phyloP scores from a whole-genome alignment of 1,140 invertebrate species.

The Protaetia brevitarsis region DNA sequence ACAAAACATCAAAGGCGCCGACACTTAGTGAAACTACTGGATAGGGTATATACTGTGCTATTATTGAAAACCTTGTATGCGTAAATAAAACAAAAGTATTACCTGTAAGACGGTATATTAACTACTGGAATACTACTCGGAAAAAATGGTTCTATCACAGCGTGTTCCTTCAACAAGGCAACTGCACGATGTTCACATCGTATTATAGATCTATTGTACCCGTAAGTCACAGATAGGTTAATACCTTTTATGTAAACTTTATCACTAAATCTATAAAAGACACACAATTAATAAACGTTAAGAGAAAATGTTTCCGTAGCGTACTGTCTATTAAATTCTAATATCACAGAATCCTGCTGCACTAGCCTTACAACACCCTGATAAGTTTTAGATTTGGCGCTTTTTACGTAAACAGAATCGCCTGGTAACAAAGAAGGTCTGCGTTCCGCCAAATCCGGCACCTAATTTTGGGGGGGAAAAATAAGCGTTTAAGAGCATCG shows the following conservation, averaged over 20 bases:
- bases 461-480: too few relatives aligned
- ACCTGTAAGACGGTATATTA: too few relatives aligned
- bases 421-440: slow-evolving; percentile 77
- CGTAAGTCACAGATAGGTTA: slow-evolving; percentile 63
- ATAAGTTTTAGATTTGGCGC: slow-evolving; percentile 52
- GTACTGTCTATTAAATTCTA: slow-evolving; percentile 64
- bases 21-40: too few relatives aligned
- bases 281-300: slow-evolving; percentile 63
- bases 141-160: slow-evolving; percentile 56
- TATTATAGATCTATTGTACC: slow-evolving; percentile 51
- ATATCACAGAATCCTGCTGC: slow-evolving; percentile 58
- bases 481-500: too few relatives aligned
- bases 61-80: too few relatives aligned
- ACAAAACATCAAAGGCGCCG: too few relatives aligned
- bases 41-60: too few relatives aligned
- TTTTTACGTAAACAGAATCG: slow-evolving; percentile 63
- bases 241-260: slow-evolving; percentile 57
- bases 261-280: slow-evolving; percentile 51
- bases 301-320: slow-evolving; percentile 9
- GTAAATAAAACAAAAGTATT: too few relatives aligned
- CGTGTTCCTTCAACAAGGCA: slow-evolving; percentile 40
- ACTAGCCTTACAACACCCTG: slow-evolving; percentile 81
- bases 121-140: too few relatives aligned
- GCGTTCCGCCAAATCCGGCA: slow-evolving; percentile 75
- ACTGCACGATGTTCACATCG: slow-evolving; percentile 53